Evolutionary conservation across 1,140 invertebrate genomes (phyloP), one percentile per base, ranked within the genome.

Genomic region (Pomacea maculata): DNA sequence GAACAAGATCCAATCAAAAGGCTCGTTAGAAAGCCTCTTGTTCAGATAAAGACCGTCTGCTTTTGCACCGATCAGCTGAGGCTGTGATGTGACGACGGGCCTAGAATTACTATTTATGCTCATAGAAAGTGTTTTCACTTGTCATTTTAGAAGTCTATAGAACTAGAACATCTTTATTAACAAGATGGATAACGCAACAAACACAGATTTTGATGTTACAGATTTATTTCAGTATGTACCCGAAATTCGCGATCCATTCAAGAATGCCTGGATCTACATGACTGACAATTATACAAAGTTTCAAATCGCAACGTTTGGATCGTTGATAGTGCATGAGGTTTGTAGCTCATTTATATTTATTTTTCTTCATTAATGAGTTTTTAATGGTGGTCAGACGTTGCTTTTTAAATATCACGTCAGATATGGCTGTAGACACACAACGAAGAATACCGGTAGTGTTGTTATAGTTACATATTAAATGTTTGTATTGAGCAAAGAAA

Each of bases 311-410:
- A 87, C 86, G 25, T 88, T 80, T 80, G 88, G 88, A 63, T 89
- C 88, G n/a, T 76, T 89, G 5, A 80, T 89, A 14, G 84, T 87
- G 45, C 88, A 89, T 78, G 88, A 89, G 86, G 88, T 89, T 84
- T 52, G 83, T 54, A 67, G 12, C 21, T 80, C 14, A 67, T 52
- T 72, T 19, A 64, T 34, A 14, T 76, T 71, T 54, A 1, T 80
- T n/a, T 52, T 75, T 7, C 67, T 71, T 63, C 57, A 79, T 70
- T n/a, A 17, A 14, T 61, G 11, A 61, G 4, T 61, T 14, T 61
- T 11, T 61, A 61, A 61, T 61, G 57, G 57, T 17, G 57, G 57
- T 61, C 15, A 61, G 57, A 14, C 11, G 15, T 61, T 61, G 34
- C 34, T 45, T 45, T 45, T 45, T 45, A 6, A 45, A 6, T 45